These are phyloP conservation scores for Meloidogyne exigua DNA, from an alignment of 1,140 invertebrate genomes.

Conservation along the genomic window DNA sequence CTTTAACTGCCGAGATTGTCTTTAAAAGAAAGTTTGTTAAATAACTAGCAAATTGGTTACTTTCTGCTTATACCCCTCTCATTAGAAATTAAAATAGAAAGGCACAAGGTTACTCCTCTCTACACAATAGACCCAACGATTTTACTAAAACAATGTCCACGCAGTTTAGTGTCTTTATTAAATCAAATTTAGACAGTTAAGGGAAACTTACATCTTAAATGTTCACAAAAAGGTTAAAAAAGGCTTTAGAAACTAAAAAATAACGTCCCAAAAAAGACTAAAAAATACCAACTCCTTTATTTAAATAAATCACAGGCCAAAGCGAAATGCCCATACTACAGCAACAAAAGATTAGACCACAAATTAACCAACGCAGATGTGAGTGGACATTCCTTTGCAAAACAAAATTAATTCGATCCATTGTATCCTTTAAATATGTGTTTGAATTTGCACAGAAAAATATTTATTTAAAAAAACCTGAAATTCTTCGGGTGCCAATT, in stretches of 20 bases:
- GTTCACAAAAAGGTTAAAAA: too few species aligned
- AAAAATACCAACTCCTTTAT: constrained; percentile 48
- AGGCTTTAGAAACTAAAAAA: too few species aligned
- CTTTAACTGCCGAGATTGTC: constrained; percentile 61
- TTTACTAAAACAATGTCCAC: too few species aligned
- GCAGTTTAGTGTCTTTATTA: too few species aligned
- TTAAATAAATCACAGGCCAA: constrained; percentile 62
- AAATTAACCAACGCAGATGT: constrained; percentile 56
- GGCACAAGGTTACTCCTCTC: too few species aligned
- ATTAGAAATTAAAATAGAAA: too few species aligned
- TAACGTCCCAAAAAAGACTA: too few species aligned
- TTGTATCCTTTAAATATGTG: constrained; percentile 43
- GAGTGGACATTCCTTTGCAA: constrained; percentile 49
- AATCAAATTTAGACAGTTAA: too few species aligned
- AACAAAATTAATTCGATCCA: constrained; percentile 56
- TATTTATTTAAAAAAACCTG: constrained; percentile 37
- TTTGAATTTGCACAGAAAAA: not conserved
- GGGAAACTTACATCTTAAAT: too few species aligned
- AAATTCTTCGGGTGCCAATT: constrained; percentile 61
- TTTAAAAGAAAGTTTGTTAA: constrained; percentile 40
- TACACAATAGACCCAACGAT: too few species aligned
- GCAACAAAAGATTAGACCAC: constrained; percentile 61
- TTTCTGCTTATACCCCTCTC: too few species aligned
- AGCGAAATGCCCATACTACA: constrained; percentile 62
- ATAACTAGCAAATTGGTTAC: too few species aligned